Evolutionary conservation across 2,888 invertebrate genomes (phyloP).

Genomic region (Slavum lentiscoides): DNA sequence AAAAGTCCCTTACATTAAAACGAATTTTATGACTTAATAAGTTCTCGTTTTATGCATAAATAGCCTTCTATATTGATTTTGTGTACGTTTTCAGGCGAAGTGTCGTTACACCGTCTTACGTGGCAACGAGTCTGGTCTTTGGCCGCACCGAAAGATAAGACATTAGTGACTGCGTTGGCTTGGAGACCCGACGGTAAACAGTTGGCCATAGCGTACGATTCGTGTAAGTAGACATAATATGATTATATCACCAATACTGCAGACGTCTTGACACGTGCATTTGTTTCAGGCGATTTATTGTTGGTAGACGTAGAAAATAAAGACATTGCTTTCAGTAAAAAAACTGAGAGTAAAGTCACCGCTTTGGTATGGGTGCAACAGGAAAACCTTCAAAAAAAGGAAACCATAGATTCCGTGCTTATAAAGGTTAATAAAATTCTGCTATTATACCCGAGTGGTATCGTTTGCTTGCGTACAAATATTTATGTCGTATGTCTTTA

Average conservation of each 20-base stretch:
- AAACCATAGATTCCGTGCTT: slow-evolving; percentile 55
- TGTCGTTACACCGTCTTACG: slow-evolving; percentile 82
- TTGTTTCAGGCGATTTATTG: slow-evolving; percentile 67
- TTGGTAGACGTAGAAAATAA: slow-evolving; percentile 86
- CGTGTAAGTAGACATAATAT: slow-evolving; percentile 55
- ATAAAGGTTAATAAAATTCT: slow-evolving; percentile 16
- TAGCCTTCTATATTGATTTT: not conserved
- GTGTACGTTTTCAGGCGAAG: slow-evolving; percentile 70
- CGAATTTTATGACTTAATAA: no score
- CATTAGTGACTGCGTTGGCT: slow-evolving; percentile 75
- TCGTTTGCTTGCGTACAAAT: not conserved
- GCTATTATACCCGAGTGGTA: no score
- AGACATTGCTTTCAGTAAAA: slow-evolving; percentile 71
- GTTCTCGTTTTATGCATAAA: not conserved
- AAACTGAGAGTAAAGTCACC: slow-evolving; percentile 68
- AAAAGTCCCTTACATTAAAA: no score
- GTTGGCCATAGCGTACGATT: slow-evolving; percentile 71
- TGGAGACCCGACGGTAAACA: slow-evolving; percentile 97
- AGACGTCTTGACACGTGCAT: not conserved
- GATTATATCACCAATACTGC: not conserved
- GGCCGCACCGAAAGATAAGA: slow-evolving; percentile 74
- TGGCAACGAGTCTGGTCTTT: slow-evolving; percentile 93
- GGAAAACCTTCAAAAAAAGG: slow-evolving; percentile 60
- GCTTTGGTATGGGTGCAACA: slow-evolving; percentile 75
- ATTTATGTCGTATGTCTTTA: not conserved